Evolutionary conservation across 1,140 invertebrate genomes (phyloP).

Genomic region (Drosophila mojavensis): DNA sequence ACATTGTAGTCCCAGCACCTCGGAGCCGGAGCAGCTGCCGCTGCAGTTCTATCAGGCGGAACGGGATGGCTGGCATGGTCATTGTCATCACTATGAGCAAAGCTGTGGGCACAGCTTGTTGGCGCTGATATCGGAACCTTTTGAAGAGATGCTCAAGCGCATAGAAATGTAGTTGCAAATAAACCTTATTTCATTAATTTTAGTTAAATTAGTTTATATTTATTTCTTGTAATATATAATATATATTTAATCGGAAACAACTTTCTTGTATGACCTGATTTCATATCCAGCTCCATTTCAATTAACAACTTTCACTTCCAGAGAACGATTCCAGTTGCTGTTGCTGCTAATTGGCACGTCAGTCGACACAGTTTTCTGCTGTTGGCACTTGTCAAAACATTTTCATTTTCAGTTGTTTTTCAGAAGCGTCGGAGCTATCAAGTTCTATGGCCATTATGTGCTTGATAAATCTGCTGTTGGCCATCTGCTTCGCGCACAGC

Average conservation of each 20-base stretch:
- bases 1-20: conserved; percentile 86
- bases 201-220: background rate
- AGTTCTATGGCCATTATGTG: background rate
- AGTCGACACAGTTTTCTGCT: conserved; percentile 15
- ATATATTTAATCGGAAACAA: conserved; percentile 5
- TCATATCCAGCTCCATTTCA: conserved; percentile 16
- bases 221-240: background rate
- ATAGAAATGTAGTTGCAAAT: conserved; percentile 8
- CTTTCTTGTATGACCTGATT: conserved; percentile 40
- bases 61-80: conserved; percentile 74
- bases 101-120: conserved; percentile 73
- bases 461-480: background rate
- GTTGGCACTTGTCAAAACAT: background rate
- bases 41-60: conserved; percentile 86
- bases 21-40: conserved; percentile 85
- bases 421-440: background rate
- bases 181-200: too few species aligned
- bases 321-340: conserved; percentile 31
- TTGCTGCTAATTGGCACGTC: conserved; percentile 49
- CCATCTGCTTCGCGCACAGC: background rate
- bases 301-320: conserved; percentile 71
- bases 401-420: conserved; percentile 15
- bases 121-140: conserved; percentile 69
- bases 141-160: conserved; percentile 49
- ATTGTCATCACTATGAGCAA: conserved; percentile 80